Percentiles rank a stretch among this genome's conserved stretches.
These are phyloP conservation scores for Zygothrica quintamaculata DNA, from an alignment of 2,888 invertebrate species.

Conservation along the genomic window DNA sequence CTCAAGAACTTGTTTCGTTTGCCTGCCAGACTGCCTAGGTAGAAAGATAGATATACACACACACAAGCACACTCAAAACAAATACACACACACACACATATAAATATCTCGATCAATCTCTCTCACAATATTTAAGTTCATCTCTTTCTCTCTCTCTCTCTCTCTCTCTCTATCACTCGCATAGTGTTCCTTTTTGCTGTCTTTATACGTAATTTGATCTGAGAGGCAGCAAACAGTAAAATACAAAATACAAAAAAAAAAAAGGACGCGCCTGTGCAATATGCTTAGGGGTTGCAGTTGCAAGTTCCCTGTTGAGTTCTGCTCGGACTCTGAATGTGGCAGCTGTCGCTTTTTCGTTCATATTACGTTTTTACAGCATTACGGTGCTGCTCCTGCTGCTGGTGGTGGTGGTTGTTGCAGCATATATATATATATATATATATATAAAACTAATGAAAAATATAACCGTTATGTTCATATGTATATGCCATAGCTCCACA, in stretches of 20 bases:
- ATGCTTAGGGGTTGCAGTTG: constrained; percentile 72
- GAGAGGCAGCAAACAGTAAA: too few species aligned
- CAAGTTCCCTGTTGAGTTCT: constrained; percentile 22
- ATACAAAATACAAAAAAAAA: constrained; percentile 66
- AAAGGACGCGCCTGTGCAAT: constrained; percentile 78
- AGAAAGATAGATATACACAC: constrained; percentile 30
- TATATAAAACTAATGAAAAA: constrained; percentile 8
- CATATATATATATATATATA: too few species aligned
- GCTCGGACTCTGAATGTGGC: constrained; percentile 19
- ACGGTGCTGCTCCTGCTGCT: constrained; percentile 11
- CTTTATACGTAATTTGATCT: constrained; percentile 72
- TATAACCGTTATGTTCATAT: constrained; percentile 42
- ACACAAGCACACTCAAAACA: constrained; percentile 1
- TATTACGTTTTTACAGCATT: background rate
- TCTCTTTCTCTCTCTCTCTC: background rate
- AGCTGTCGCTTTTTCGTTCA: constrained; percentile 55
- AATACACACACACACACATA: constrained; percentile 6
- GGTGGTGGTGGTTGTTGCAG: constrained; percentile 28
- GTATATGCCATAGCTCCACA: constrained; percentile 33
- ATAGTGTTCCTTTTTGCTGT: constrained; percentile 7
- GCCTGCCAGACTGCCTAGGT: constrained; percentile 47
- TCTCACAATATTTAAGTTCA: background rate
- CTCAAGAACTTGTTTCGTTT: constrained; percentile 54
- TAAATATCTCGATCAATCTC: constrained; percentile 6
- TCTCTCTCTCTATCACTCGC: constrained; percentile 1